Conservation (phyloP, 2,797 vertebrate species). For the Clarias pachynema region DNA sequence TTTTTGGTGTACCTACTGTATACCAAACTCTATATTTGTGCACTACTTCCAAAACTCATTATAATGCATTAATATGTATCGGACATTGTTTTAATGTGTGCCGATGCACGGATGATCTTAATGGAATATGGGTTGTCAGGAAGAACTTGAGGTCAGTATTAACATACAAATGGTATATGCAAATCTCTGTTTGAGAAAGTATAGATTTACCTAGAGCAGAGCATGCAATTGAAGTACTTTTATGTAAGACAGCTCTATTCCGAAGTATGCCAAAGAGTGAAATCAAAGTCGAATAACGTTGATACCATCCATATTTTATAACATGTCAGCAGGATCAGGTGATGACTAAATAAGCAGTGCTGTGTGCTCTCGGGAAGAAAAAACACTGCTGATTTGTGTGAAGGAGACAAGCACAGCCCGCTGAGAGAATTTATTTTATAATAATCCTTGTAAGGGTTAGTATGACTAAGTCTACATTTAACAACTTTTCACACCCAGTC, state of each 20-base stretch:
- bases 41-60: neutral
- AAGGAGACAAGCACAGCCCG: neutral
- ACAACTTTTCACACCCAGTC: neutral
- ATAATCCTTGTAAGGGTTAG: conserved; percentile 19
- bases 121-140: conserved; percentile 39
- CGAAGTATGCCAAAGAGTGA: neutral
- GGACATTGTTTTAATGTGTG: neutral
- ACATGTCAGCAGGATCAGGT: neutral
- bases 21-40: neutral
- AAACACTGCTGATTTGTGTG: neutral
- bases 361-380: neutral
- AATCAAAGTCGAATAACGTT: neutral
- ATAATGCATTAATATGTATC: conserved; percentile 6
- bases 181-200: conserved; percentile 25
- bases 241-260: neutral
- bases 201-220: neutral
- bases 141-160: conserved; percentile 52
- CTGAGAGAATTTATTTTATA: neutral
- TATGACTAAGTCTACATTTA: conserved; percentile 26
- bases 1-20: neutral
- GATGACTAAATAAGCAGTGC: neutral
- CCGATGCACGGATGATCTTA: neutral
- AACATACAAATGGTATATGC: conserved; percentile 52
- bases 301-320: neutral
- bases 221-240: neutral